Evolutionary conservation across 2,888 invertebrate species (phyloP).

Genomic region (Gordius sp.): DNA sequence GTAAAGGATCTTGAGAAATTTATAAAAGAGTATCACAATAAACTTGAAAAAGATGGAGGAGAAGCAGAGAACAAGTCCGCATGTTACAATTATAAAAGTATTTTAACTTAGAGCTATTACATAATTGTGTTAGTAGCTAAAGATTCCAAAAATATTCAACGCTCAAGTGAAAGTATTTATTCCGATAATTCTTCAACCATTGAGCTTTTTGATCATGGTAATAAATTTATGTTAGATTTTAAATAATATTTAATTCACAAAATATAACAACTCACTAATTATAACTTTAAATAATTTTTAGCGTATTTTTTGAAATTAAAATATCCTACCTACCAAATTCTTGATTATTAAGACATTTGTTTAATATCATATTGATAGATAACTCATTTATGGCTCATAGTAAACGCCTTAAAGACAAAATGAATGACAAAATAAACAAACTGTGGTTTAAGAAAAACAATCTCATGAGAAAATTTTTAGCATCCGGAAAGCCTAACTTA

Average conservation of each 20-base stretch:
- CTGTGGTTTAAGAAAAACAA: background rate
- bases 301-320: no score
- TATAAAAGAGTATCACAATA: background rate
- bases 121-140: background rate
- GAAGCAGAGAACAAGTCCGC: background rate
- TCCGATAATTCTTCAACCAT: background rate
- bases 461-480: background rate
- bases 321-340: no score
- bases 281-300: no score
- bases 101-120: background rate
- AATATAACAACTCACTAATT: no score
- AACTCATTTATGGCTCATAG: background rate
- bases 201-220: background rate
- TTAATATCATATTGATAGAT: no score
- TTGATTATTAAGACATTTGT: no score
- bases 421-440: conserved; percentile 1
- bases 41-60: background rate
- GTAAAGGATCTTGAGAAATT: background rate
- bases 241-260: no score
- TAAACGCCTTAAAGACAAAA: background rate
- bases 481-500: background rate
- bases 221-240: no score
- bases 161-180: background rate
- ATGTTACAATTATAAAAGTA: background rate
- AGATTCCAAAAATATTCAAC: background rate